phyloP scores from a whole-genome alignment of 2,888 invertebrate genomes.

The Drosophila vallismaia region DNA sequence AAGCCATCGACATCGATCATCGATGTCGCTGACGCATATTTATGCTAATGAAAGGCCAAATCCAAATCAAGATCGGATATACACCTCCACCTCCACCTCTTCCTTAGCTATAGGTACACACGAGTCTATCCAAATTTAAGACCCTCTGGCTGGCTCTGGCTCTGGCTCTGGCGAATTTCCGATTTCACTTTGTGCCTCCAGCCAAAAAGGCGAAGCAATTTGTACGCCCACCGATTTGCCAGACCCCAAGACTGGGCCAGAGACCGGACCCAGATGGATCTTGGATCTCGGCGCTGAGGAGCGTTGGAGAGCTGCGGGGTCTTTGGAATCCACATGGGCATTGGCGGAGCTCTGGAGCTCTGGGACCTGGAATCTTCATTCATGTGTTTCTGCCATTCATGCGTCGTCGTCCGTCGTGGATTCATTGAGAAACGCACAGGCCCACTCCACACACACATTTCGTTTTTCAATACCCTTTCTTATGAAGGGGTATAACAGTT shows the following conservation, averaged over 20 bases:
- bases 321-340: background rate
- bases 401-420: slow-evolving; percentile 54
- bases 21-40: slow-evolving; percentile 31
- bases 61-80: slow-evolving; percentile 35
- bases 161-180: slow-evolving; percentile 32
- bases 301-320: no score
- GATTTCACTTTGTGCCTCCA: slow-evolving; percentile 50
- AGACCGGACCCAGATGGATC: slow-evolving; percentile 10
- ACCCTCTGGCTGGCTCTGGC: slow-evolving; percentile 13
- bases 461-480: slow-evolving; percentile 11
- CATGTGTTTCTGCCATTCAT: slow-evolving; percentile 40
- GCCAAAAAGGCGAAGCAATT: slow-evolving; percentile 62
- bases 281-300: background rate
- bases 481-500: background rate
- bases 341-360: background rate
- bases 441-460: slow-evolving; percentile 12
- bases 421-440: slow-evolving; percentile 57
- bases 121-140: slow-evolving; percentile 10
- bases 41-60: slow-evolving; percentile 36
- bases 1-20: slow-evolving; percentile 32
- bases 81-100: slow-evolving; percentile 15
- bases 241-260: slow-evolving; percentile 23
- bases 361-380: background rate
- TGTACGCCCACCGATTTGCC: slow-evolving; percentile 62
- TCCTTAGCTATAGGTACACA: slow-evolving; percentile 6